Conservation (phyloP, 2,113 vertebrate species). For the Sinocyclocheilus maitianheensis region DNA sequence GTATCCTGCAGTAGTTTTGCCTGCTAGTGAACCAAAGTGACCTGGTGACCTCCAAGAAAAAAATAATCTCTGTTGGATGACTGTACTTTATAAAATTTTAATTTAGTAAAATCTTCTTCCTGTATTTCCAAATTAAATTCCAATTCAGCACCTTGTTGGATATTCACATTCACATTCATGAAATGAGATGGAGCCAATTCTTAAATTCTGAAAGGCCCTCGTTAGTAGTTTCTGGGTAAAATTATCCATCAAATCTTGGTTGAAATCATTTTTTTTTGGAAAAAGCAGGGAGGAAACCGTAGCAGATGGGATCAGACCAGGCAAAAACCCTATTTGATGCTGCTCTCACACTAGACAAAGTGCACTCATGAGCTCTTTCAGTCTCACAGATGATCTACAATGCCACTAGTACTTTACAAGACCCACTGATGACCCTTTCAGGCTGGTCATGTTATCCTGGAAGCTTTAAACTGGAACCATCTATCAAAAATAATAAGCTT, state of each 20-base stretch:
- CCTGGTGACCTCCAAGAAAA: too few relatives aligned
- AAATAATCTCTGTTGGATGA: too few relatives aligned
- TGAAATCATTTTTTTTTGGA: slow-evolving; percentile 29
- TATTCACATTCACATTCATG: background rate
- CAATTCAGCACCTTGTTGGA: background rate
- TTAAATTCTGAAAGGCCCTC: background rate
- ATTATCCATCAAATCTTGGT: slow-evolving; percentile 40
- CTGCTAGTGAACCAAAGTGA: too few relatives aligned
- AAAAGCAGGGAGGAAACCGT: slow-evolving; percentile 19
- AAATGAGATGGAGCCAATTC: background rate
- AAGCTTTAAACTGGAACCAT: slow-evolving; percentile 32
- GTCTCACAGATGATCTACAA: slow-evolving; percentile 2
- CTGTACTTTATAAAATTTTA: too few relatives aligned
- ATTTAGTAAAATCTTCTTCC: too few relatives aligned
- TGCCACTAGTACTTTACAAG: slow-evolving; percentile 20
- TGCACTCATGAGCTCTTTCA: slow-evolving; percentile 15
- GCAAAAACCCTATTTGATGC: background rate
- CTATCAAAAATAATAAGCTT: slow-evolving; percentile 45
- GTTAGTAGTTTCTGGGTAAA: background rate
- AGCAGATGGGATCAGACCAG: slow-evolving; percentile 16
- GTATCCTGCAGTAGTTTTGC: too few relatives aligned
- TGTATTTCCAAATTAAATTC: background rate
- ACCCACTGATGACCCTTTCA: background rate
- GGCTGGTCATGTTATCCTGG: slow-evolving; percentile 27
- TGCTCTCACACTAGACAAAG: slow-evolving; percentile 2